A percentile compares a stretch with the other conserved stretches of the same genome.
Evolutionary conservation across 2,797 vertebrate genomes (phyloP).

Genomic region (Brachyalestes nurse): DNA sequence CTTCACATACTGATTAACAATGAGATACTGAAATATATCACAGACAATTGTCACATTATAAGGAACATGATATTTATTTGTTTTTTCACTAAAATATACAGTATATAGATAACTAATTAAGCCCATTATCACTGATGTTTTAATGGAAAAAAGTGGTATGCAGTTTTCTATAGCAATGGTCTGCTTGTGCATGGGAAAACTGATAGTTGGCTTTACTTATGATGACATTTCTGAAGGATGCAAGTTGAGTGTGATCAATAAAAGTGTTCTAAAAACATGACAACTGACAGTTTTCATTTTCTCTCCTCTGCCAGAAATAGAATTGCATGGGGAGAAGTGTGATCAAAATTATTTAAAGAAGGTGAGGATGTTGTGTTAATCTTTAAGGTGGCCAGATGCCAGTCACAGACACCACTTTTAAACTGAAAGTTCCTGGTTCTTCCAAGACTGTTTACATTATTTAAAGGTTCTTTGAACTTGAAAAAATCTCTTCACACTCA

Average conservation of each 20-base stretch:
- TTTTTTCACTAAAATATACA: too few species aligned
- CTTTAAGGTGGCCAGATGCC: neutral
- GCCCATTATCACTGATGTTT: too few species aligned
- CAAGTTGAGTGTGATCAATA: neutral
- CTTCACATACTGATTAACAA: neutral
- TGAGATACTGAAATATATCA: neutral
- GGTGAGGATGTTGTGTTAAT: neutral
- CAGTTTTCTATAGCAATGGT: too few species aligned
- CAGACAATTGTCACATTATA: neutral
- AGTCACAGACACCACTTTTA: neutral
- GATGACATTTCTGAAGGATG: neutral
- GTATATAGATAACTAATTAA: too few species aligned
- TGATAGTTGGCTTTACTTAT: neutral
- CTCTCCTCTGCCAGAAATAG: neutral
- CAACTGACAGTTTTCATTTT: neutral
- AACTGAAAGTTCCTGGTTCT: too few species aligned
- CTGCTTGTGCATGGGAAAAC: too few species aligned
- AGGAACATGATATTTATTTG: too few species aligned
- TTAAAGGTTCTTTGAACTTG: neutral
- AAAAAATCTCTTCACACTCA: neutral
- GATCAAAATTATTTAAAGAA: neutral
- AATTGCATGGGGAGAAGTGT: neutral
- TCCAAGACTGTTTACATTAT: too few species aligned
- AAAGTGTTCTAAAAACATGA: neutral
- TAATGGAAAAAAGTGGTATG: too few species aligned